These are phyloP conservation scores for Sarcophaga bullata DNA, from an alignment of 1,140 invertebrate species.

Conservation along the genomic window DNA sequence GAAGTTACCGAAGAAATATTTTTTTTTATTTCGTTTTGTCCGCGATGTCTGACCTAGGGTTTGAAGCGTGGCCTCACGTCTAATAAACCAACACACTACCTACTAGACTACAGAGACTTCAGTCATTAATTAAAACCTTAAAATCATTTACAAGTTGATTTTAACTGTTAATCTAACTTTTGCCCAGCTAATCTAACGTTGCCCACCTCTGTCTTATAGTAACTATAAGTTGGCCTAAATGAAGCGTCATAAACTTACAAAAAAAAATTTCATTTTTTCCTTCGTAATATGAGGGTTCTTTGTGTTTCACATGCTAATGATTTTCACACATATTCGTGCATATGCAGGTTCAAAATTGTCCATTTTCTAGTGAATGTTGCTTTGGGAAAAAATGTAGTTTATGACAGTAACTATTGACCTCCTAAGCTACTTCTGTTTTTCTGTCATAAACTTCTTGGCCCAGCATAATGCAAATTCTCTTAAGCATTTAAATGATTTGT, in stretches of 20 bases:
- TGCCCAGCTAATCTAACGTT: not conserved
- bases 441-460: no score
- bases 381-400: conserved; percentile 16
- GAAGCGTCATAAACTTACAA: not conserved
- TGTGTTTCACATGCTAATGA: not conserved
- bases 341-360: not conserved
- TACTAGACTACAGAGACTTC: no score
- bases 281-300: not conserved
- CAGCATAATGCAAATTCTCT: not conserved
- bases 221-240: not conserved
- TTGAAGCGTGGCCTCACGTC: no score
- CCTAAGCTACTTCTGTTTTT: not conserved
- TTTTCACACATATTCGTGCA: no score
- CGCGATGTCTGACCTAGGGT: no score
- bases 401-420: conserved; percentile 33
- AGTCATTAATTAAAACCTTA: no score
- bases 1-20: no score
- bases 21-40: no score
- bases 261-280: not conserved
- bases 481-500: not conserved
- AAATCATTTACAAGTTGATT: no score
- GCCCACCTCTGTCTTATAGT: not conserved
- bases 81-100: no score
- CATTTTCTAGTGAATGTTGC: not conserved
- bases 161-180: not conserved